These are phyloP conservation scores for Forficula auricularia DNA, from an alignment of 1,140 invertebrate species.

Conservation along the genomic window DNA sequence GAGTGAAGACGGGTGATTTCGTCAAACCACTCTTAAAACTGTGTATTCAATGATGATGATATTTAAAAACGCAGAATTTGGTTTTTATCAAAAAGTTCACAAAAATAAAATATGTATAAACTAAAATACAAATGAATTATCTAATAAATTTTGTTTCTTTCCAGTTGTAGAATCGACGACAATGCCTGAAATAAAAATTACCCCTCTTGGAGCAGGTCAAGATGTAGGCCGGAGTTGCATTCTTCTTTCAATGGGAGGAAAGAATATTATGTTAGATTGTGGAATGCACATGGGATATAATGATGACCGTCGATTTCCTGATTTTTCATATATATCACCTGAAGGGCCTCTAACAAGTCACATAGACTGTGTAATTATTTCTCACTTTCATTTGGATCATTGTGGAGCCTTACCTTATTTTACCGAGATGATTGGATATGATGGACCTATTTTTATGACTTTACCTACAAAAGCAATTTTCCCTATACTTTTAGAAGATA, in stretches of 20 bases:
- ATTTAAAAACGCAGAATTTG: too few relatives aligned
- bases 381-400: conserved; percentile 99
- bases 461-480: conserved; percentile 99
- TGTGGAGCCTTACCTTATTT: conserved; percentile 96
- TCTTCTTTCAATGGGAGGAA: conserved; percentile 85
- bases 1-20: too few relatives aligned
- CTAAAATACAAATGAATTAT: too few relatives aligned
- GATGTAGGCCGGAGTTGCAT: conserved; percentile 99
- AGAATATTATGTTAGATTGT: conserved; percentile 99
- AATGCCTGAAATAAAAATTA: conserved; percentile 86
- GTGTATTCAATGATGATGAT: too few relatives aligned
- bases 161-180: too few relatives aligned
- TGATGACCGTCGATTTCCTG: conserved; percentile 94
- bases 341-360: conserved; percentile 79
- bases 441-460: conserved; percentile 99
- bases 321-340: conserved; percentile 86
- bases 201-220: conserved; percentile 78
- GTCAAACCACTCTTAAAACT: too few relatives aligned
- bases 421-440: conserved; percentile 96
- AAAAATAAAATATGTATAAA: too few relatives aligned
- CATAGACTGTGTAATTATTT: conserved; percentile 97
- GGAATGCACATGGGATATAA: conserved; percentile 99
- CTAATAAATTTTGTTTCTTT: too few relatives aligned
- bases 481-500: conserved; percentile 86
- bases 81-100: too few relatives aligned